Percentiles rank a stretch among this genome's conserved stretches.
Evolutionary conservation across 2,888 invertebrate species (phyloP).

Genomic region (Hyppa rectilinea): DNA sequence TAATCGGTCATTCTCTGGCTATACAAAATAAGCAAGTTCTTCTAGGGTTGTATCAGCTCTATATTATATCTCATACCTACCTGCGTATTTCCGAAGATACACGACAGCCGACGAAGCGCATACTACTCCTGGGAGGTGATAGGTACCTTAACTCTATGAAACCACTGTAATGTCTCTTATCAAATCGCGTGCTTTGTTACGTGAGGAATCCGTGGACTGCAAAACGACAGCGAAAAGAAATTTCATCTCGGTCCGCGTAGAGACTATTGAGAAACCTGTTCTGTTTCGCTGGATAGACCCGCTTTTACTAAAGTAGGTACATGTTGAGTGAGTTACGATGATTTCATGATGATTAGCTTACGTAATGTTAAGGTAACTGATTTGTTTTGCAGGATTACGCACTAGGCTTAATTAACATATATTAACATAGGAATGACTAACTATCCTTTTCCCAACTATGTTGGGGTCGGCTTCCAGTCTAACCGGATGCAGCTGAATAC

Average conservation of each 20-base stretch:
- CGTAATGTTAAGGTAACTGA: slow-evolving; percentile 47
- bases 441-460: too few relatives aligned
- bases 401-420: slow-evolving; percentile 22
- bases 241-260: slow-evolving; percentile 20
- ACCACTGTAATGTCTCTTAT: neutral
- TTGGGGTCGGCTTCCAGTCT: too few relatives aligned
- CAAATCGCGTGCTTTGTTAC: slow-evolving; percentile 39
- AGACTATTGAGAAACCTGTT: slow-evolving; percentile 52
- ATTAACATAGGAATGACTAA: slow-evolving; percentile 28
- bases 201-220: slow-evolving; percentile 3
- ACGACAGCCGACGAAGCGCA: neutral
- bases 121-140: neutral
- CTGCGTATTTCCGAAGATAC: neutral
- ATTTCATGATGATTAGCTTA: slow-evolving; percentile 52
- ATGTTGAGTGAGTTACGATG: slow-evolving; percentile 25
- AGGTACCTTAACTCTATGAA: neutral
- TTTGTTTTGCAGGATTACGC: slow-evolving; percentile 45
- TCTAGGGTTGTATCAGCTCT: neutral
- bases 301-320: slow-evolving; percentile 40
- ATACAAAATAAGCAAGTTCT: neutral
- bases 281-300: slow-evolving; percentile 47
- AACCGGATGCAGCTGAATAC: too few relatives aligned
- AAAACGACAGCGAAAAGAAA: slow-evolving; percentile 45
- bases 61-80: neutral
- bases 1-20: neutral